A percentile compares a stretch with the other conserved stretches of the same genome.
Evolutionary conservation across 2,888 invertebrate genomes (phyloP).

Genomic region (Isoperla grammatica): DNA sequence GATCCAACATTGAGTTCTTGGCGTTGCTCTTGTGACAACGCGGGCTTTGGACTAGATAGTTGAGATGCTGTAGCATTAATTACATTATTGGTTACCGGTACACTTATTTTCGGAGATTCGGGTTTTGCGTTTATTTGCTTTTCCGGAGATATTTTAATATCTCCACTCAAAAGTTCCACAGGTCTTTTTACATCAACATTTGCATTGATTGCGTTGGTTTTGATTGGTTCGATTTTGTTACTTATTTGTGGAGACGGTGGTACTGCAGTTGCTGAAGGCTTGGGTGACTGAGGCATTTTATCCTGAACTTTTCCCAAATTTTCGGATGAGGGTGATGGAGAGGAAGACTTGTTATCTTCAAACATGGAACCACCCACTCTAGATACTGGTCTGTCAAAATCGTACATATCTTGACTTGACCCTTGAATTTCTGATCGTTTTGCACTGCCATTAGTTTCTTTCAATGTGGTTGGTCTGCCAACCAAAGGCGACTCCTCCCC

Average conservation of each 20-base stretch:
- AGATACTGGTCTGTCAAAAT: conserved; percentile 8
- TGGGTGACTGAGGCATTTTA: neutral
- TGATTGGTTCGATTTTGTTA: neutral
- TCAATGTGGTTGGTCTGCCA: neutral
- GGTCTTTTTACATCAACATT: neutral
- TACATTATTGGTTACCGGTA: too few relatives aligned
- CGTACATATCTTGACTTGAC: neutral
- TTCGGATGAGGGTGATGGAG: conserved; percentile 9
- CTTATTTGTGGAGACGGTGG: neutral
- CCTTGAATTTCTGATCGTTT: too few relatives aligned
- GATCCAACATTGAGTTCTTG: neutral
- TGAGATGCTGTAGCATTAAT: neutral
- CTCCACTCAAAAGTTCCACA: neutral
- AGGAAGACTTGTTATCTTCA: conserved; percentile 8
- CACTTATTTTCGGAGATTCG: too few relatives aligned
- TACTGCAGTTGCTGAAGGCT: neutral
- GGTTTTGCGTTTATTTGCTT: too few relatives aligned
- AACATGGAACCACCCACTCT: conserved; percentile 5
- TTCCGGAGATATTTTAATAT: too few relatives aligned
- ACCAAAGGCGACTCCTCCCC: conserved; percentile 40
- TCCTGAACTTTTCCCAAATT: neutral
- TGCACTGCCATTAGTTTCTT: conserved; percentile 7
- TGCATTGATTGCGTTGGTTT: too few relatives aligned
- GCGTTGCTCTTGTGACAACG: neutral
- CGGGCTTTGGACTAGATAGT: neutral